A percentile compares a stretch with the other conserved stretches of the same genome.
These are phyloP conservation scores for Beris chalybata DNA, from an alignment of 2,888 invertebrate genomes.

Conservation along the genomic window DNA sequence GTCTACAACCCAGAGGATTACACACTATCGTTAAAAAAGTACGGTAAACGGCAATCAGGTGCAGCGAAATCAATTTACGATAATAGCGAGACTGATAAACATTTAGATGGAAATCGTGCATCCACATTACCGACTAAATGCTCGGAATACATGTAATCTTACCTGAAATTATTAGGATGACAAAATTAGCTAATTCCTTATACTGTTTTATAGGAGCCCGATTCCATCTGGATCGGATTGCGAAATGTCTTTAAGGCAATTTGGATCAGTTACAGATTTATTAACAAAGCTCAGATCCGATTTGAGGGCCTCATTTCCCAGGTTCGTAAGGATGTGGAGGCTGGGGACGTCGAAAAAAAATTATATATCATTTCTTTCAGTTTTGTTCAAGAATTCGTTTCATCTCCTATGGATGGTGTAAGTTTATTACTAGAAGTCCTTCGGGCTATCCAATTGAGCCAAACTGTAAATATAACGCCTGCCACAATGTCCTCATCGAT, in stretches of 20 bases:
- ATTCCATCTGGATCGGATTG: conserved; percentile 65
- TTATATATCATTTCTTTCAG: conserved; percentile 57
- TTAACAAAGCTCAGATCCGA: conserved; percentile 85
- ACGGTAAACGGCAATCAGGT: conserved; percentile 60
- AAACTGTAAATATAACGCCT: conserved; percentile 62
- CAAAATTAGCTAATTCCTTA: neutral
- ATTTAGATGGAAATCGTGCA: conserved; percentile 49
- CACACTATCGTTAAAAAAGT: conserved; percentile 76
- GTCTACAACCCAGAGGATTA: conserved; percentile 91
- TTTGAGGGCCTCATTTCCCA: conserved; percentile 82
- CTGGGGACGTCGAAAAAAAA: too few species aligned
- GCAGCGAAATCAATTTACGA: conserved; percentile 54
- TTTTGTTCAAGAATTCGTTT: conserved; percentile 90
- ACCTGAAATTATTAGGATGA: neutral
- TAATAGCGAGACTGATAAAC: conserved; percentile 42
- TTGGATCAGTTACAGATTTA: conserved; percentile 83
- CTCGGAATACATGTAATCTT: conserved; percentile 53
- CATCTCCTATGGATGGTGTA: conserved; percentile 85
- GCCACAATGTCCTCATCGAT: conserved; percentile 49
- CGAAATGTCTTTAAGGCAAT: conserved; percentile 86
- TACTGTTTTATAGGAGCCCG: conserved; percentile 60
- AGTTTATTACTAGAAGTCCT: conserved; percentile 81
- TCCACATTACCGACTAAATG: conserved; percentile 53
- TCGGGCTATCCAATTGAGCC: conserved; percentile 81
- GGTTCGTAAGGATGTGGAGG: conserved; percentile 60